Percentiles rank a stretch among this genome's conserved stretches.
Conservation (phyloP, 37 sponge, comb jelly and placozoan genomes). For the Geodia barretti region DNA sequence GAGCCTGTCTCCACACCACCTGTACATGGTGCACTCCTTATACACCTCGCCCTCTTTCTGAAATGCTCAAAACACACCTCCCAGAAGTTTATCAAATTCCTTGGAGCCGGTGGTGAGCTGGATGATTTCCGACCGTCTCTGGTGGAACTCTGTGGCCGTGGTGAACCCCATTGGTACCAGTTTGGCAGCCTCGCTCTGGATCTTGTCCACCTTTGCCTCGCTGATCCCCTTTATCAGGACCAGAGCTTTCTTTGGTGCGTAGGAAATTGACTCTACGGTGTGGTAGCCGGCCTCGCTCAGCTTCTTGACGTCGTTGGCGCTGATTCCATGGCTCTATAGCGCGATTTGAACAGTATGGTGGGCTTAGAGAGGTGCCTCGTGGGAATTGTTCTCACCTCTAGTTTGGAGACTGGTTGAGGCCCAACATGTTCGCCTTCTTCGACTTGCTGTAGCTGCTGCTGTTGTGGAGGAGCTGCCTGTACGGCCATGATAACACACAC, state of each 20-base stretch:
- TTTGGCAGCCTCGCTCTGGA: conserved; percentile 91
- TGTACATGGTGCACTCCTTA: too few species aligned
- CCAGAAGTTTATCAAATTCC: conserved; percentile 95
- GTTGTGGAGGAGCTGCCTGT: conserved; percentile 15
- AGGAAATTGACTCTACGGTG: conserved; percentile 98
- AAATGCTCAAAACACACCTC: conserved; percentile 32
- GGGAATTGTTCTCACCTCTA: conserved; percentile 48
- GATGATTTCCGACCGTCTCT: conserved; percentile 93
- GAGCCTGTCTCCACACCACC: conserved; percentile 99
- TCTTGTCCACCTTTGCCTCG: conserved; percentile 98
- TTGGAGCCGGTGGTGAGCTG: conserved; percentile 96
- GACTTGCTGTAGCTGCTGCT: conserved; percentile 23
- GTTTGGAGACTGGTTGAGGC: conserved; percentile 53
- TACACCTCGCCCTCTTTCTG: too few species aligned
- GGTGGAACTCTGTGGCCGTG: conserved; percentile 98
- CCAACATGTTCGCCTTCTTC: conserved; percentile 65
- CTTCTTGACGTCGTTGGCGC: conserved; percentile 97
- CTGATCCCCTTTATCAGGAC: conserved; percentile 96
- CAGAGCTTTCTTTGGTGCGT: conserved; percentile 96
- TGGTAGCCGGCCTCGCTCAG: conserved; percentile 95
- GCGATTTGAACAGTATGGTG: background rate
- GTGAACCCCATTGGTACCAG: conserved; percentile 99
- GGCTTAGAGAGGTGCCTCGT: background rate
- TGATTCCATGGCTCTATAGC: conserved; percentile 77
- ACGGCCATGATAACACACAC: conserved; percentile 30